A percentile compares a stretch with the other conserved stretches of the same genome.
These are phyloP conservation scores for Elysia chlorotica DNA, from an alignment of 1,140 invertebrate genomes.

Conservation along the genomic window DNA sequence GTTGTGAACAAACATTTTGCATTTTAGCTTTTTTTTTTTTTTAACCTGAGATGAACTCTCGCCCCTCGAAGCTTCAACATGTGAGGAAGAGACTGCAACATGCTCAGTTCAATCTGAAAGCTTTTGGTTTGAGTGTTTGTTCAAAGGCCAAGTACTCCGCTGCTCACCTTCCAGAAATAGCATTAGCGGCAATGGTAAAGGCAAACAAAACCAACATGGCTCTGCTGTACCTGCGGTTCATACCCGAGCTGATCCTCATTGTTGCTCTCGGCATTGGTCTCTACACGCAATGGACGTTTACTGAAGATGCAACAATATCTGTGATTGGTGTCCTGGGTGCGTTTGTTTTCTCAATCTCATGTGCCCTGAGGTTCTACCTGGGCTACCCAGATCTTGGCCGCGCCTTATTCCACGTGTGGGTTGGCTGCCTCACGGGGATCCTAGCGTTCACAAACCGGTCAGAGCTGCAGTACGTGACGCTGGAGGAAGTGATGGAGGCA, in stretches of 20 bases:
- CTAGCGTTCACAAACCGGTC: slow-evolving; percentile 46
- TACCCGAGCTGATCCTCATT: slow-evolving; percentile 45
- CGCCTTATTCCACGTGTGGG: slow-evolving; percentile 51
- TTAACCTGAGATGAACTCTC: no score
- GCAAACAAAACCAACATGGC: slow-evolving; percentile 27
- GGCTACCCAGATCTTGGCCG: slow-evolving; percentile 38
- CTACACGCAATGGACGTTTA: slow-evolving; percentile 51
- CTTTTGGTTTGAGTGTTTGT: not conserved
- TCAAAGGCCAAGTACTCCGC: slow-evolving; percentile 5
- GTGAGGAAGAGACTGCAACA: not conserved
- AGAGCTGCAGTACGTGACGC: slow-evolving; percentile 37
- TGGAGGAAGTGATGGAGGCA: slow-evolving; percentile 49
- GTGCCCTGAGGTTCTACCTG: slow-evolving; percentile 53
- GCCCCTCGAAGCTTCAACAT: no score
- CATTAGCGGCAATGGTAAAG: slow-evolving; percentile 24
- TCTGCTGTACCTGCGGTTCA: slow-evolving; percentile 37
- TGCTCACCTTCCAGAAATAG: slow-evolving; percentile 1
- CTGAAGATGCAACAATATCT: slow-evolving; percentile 41
- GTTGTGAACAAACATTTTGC: no score
- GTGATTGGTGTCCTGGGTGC: slow-evolving; percentile 45
- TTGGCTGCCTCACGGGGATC: slow-evolving; percentile 54
- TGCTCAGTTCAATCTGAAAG: not conserved
- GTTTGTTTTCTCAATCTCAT: slow-evolving; percentile 50
- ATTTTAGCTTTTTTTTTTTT: no score
- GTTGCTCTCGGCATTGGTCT: slow-evolving; percentile 52